Evolutionary conservation across 1,140 invertebrate species (phyloP), one percentile per base, ranked within the genome.

Genomic region (Orchestia grillus): DNA sequence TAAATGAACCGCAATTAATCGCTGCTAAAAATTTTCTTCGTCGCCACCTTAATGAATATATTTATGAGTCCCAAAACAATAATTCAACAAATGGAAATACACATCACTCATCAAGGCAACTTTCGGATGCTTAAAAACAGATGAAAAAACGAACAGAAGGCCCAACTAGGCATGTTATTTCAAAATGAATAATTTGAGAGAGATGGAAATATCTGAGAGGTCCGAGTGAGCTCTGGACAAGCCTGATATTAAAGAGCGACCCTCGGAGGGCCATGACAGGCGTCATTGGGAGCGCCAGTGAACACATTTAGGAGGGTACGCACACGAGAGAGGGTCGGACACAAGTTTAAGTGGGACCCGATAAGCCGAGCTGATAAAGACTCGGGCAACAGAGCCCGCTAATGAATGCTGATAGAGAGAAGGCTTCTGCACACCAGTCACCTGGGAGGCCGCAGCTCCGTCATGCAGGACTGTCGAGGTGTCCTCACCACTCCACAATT

Each of bases 321-420:
- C 15, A 77, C 62, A 47, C 92, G 44, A 11, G 92, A 28, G 43
- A 45, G 44, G 44, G 92, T 94, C 44, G 4, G 92, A 94, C 92
- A 94, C 44, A 94, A 44, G 92, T 47, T 94, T 94, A 94, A 94
- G 92, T 94, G 92, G 92, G 47, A 47, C 44, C 41, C 41, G 92
- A 94, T 94, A 94, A 94, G 92, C 44, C 4, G 19, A 45, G 16
- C 41, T 44, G 92, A 94, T 94, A 94, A 94, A 94, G 8, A 45
- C 44, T 40, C 8, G 16, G 43, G 92, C 92, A 94, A 47, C 92
- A 94, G 23, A 94, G 44, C 41, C 23, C 92, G 44, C 92, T 94
- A 94, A 94, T 94, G 92, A 94, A 94, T 1, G 92, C 92, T 94
- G 92, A 94, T 94, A 94, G 8, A 47, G 36, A 15, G 44, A 28